phyloP scores from a whole-genome alignment of 2,888 invertebrate species.

The Malachius bipustulatus region DNA sequence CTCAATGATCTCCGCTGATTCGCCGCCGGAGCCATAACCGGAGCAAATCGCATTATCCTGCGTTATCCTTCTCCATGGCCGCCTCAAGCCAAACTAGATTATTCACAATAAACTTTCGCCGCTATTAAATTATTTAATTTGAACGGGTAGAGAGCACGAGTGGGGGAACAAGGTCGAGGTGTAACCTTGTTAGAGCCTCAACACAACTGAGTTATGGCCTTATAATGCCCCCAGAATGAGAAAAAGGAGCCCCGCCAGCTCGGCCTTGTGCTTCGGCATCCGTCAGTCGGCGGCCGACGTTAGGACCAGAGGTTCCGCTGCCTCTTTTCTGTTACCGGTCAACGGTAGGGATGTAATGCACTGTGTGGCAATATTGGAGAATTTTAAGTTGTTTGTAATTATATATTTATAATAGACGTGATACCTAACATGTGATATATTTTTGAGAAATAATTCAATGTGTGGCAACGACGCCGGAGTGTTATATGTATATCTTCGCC shows the following conservation, averaged over 20 bases:
- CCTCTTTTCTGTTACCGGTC: too few species aligned
- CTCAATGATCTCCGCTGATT: too few species aligned
- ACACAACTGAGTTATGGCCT: constrained; percentile 39
- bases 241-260: constrained; percentile 34
- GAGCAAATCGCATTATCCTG: constrained; percentile 1
- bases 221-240: constrained; percentile 37
- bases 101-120: constrained; percentile 43
- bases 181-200: constrained; percentile 40
- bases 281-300: constrained; percentile 33
- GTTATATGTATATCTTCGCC: too few species aligned
- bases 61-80: constrained; percentile 2
- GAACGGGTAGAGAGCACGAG: constrained; percentile 30
- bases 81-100: constrained; percentile 36
- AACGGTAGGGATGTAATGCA: too few species aligned
- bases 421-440: too few species aligned
- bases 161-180: constrained; percentile 38
- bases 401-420: too few species aligned
- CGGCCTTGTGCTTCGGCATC: constrained; percentile 33
- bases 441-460: too few species aligned
- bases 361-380: too few species aligned
- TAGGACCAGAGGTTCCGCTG: too few species aligned
- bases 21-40: too few species aligned
- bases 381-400: too few species aligned
- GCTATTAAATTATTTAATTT: constrained; percentile 43
- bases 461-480: too few species aligned